Conservation (phyloP, 2,888 invertebrate species). For the Drosophila maculinotata region DNA sequence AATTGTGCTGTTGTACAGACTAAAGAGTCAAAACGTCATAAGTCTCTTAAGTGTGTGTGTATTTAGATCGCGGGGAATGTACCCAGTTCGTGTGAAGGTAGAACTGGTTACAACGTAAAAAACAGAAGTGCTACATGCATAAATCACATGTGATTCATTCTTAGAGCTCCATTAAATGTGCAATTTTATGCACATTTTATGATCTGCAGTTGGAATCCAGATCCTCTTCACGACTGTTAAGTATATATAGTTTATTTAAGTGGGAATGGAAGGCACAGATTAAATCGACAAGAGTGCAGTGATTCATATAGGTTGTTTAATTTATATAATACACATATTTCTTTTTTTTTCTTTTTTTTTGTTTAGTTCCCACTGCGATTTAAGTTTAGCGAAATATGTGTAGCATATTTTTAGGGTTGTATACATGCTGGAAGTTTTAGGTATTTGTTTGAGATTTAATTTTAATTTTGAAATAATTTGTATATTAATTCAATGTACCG, state of each 20-base stretch:
- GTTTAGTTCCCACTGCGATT: too few species aligned
- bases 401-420: too few species aligned
- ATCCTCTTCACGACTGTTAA: neutral
- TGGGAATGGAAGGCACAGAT: neutral
- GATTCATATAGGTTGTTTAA: neutral
- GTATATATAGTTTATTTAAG: too few species aligned
- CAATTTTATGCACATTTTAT: neutral
- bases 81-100: conserved; percentile 12
- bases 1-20: conserved; percentile 12
- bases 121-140: neutral
- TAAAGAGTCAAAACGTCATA: conserved; percentile 40
- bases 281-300: neutral
- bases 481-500: too few species aligned
- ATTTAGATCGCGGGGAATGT: conserved; percentile 30
- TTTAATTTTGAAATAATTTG: too few species aligned
- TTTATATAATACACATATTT: too few species aligned
- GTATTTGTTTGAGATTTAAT: too few species aligned
- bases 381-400: too few species aligned
- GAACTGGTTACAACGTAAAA: conserved; percentile 20
- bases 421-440: too few species aligned
- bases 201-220: neutral
- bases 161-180: neutral
- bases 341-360: too few species aligned
- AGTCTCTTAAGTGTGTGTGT: neutral
- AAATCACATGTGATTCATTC: conserved; percentile 20